These are phyloP conservation scores for Trichogramma dendrolimi DNA, from an alignment of 2,888 invertebrate genomes.

Conservation along the genomic window DNA sequence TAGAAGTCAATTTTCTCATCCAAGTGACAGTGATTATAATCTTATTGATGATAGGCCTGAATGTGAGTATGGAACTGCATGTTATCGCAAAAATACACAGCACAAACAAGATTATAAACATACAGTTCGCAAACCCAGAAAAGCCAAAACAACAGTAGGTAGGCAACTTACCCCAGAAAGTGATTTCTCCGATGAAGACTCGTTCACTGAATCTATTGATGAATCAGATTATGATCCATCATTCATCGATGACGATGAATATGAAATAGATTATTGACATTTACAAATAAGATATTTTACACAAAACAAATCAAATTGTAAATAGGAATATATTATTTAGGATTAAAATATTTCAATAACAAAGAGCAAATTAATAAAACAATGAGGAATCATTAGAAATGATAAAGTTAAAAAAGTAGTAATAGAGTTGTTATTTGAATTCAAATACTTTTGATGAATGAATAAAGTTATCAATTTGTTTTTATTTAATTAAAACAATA, in stretches of 20 bases:
- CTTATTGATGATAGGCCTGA: conserved; percentile 50
- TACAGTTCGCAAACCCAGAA: conserved; percentile 19
- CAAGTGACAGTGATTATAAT: conserved; percentile 61
- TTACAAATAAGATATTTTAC: neutral
- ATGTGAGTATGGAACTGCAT: conserved; percentile 60
- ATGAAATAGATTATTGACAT: neutral
- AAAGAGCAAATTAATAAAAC: neutral
- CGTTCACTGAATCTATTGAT: conserved; percentile 44
- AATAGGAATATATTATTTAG: neutral
- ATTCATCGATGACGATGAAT: conserved; percentile 20
- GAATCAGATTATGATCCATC: conserved; percentile 46
- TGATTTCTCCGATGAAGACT: conserved; percentile 29
- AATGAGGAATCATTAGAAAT: neutral
- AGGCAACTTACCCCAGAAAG: neutral
- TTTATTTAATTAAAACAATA: conserved; percentile 6
- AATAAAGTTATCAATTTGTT: neutral
- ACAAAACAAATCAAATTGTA: neutral
- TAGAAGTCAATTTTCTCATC: conserved; percentile 61
- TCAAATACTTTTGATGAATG: neutral
- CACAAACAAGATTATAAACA: conserved; percentile 58
- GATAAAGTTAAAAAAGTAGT: neutral
- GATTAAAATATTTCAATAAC: neutral
- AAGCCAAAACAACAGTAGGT: neutral
- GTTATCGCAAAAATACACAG: conserved; percentile 58
- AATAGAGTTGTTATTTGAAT: neutral